Evolutionary conservation across 2,113 vertebrate species (phyloP), one percentile per base, ranked within the genome.

Genomic region (Albula goreensis): DNA sequence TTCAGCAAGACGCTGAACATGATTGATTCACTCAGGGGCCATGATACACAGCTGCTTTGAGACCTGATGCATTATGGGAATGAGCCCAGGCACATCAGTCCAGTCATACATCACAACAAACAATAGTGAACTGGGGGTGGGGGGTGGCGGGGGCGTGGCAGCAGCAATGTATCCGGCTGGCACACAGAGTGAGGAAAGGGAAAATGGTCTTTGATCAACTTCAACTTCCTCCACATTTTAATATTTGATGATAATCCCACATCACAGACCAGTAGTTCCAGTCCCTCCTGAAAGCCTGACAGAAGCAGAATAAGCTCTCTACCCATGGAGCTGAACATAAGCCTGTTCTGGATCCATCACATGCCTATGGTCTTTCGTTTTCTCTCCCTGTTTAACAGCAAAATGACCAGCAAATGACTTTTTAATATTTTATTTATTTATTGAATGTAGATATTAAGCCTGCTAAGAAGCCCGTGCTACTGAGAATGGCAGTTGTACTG

Each of bases 51-150:
- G 85, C 82, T 56, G 80, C 48, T 41, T 31, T 48, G 15, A 63
- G 13, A 51, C 56, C 77, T 31, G 84, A 51, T 82, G 88, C 87
- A 88, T 87, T 81, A 51, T 86, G 85, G 84, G 85, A 89, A 78
- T n/a, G 5, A 15, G 50, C 78, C 19, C 52, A 70, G 81, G 80
- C 78, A 52, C 56, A 70, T 25, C 49, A 78, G 15, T 60, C 83
- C 78, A 84, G 79, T 87, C 81, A 87, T 89, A 66, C 84, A 87
- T 88, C 88, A 87, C 56, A 77, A n/a, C 49, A 80, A 31, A 82
- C 50, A 22, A 78, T 78, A 49, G 25, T 25, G 50, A 52, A 60
- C 63, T 2, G 48, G 56, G n/a, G 48, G 51, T 49, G 49, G 17
- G 19, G 17, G 49, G 50, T 7, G 31, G 48, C 50, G 25, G 56